These are phyloP conservation scores for Melanotaenia pygmaea DNA, from an alignment of 2,797 vertebrate genomes.

Conservation along the genomic window DNA sequence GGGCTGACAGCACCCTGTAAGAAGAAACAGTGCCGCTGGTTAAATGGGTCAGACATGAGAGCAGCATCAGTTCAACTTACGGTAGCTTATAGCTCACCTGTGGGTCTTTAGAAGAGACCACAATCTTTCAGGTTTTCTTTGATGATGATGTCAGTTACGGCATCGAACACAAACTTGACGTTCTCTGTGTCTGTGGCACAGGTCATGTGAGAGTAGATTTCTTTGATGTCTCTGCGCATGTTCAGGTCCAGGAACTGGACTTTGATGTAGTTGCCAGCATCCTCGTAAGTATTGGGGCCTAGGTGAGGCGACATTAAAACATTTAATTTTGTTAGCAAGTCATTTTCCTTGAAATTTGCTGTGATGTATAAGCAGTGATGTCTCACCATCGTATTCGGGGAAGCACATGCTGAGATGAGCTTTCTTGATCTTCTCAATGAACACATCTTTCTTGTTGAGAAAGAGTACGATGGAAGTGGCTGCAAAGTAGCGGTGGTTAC, in stretches of 20 bases:
- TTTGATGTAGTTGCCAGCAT: slow-evolving; percentile 97
- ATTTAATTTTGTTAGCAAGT: slow-evolving; percentile 1
- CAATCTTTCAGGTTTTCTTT: slow-evolving; percentile 99
- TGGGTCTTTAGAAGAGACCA: slow-evolving; percentile 90
- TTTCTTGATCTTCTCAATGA: slow-evolving; percentile 97
- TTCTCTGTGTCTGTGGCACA: slow-evolving; percentile 99
- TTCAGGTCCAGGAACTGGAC: slow-evolving; percentile 97
- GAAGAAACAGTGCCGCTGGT: slow-evolving; percentile 7
- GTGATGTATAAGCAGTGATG: neutral
- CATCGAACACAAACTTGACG: slow-evolving; percentile 99
- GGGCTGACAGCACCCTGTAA: slow-evolving; percentile 50
- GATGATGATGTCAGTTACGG: slow-evolving; percentile 99
- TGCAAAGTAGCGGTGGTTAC: slow-evolving; percentile 97
- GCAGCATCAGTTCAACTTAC: neutral
- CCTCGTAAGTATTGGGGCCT: slow-evolving; percentile 97
- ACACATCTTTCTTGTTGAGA: slow-evolving; percentile 99
- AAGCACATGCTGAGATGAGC: slow-evolving; percentile 99
- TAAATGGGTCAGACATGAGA: neutral
- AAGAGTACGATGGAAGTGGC: slow-evolving; percentile 97
- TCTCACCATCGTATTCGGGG: slow-evolving; percentile 95
- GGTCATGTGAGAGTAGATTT: slow-evolving; percentile 99
- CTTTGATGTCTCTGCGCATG: slow-evolving; percentile 91
- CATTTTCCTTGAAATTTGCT: neutral
- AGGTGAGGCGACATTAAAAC: neutral
- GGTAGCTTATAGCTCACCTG: slow-evolving; percentile 37